Evolutionary conservation across 2,888 invertebrate genomes (phyloP), one percentile per base, ranked within the genome.

Genomic region (Tenthredo distinguenda): DNA sequence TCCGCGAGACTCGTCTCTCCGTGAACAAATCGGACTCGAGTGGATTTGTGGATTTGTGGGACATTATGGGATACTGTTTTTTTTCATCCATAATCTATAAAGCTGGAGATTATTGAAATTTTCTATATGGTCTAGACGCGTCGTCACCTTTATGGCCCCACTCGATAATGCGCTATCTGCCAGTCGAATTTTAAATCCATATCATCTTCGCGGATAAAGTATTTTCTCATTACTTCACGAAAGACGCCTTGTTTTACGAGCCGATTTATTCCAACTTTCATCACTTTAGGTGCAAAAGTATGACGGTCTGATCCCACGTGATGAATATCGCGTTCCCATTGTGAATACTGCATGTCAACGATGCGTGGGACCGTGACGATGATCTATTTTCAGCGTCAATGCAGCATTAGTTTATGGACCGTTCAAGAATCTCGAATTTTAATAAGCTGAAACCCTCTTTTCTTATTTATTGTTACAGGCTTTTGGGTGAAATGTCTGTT

Each of bases 401-500:
- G 26, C 26, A 62, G 62, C 12, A 10, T 21, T 62, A 62, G 26
- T 62, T 71, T 15, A 71, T 71, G 37, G 26, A 1, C 31, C 34
- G 71, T 37, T 71, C 1, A n/a, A 37, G 37, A 37, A 37, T 71
- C 34, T 34, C 26, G 0, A 26, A 62, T 71, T 71, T 34, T 43
- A 18, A 74, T 10, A 21, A 15, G 18, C 21, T 12, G 6, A 62
- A 62, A 58, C 21, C 12, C 21, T 12, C 85, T 85, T 37, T 50
- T 84, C 15, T 79, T 83, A 81, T 86, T 86, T 87, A 85, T 86
- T 85, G 87, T 93, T 93, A 85, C 93, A 96, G 96, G 95, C 87
- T 91, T 95, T 71, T 94, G 94, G 93, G 93, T 96, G 58, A 95
- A 95, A 90, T 92, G 97, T 86, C 93, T 98, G 86, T 92, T 97